A percentile compares a stretch with the other conserved stretches of the same genome.
phyloP scores from a whole-genome alignment of 2,797 vertebrate species.

The Sardinella longiceps region DNA sequence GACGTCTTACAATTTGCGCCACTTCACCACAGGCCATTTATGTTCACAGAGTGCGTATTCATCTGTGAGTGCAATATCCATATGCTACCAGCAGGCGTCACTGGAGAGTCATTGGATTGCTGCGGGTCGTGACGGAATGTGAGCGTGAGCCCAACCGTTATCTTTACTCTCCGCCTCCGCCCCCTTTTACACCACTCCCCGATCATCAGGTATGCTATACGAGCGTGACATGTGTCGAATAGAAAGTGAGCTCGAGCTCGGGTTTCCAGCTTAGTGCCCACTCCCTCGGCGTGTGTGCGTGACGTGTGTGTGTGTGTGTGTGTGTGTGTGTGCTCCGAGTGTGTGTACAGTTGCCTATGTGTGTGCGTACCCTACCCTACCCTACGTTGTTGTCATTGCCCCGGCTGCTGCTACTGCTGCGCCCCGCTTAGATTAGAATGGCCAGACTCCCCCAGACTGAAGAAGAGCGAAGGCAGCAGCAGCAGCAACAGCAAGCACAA shows the following conservation, averaged over 20 bases:
- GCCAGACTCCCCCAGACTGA: conserved; percentile 81
- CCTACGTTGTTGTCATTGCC: conserved; percentile 64
- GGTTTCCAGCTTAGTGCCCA: conserved; percentile 53
- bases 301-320: too few relatives aligned
- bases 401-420: conserved; percentile 58
- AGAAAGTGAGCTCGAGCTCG: conserved; percentile 43
- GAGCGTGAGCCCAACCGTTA: too few relatives aligned
- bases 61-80: background rate
- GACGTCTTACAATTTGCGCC: background rate
- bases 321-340: conserved; percentile 31
- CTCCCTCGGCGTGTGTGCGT: conserved; percentile 39
- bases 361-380: conserved; percentile 44
- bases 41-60: background rate
- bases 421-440: conserved; percentile 73
- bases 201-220: conserved; percentile 37
- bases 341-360: too few relatives aligned
- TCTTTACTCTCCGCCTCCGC: conserved; percentile 29
- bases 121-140: conserved; percentile 29
- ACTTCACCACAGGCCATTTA: background rate
- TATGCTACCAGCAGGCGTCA: conserved; percentile 37
- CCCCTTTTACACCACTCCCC: conserved; percentile 38
- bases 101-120: background rate
- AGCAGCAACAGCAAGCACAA: conserved; percentile 65
- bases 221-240: conserved; percentile 52
- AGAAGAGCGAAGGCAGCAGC: conserved; percentile 71